Evolutionary conservation across 2,797 vertebrate genomes (phyloP).

Genomic region (Urosaurus nigricauda): DNA sequence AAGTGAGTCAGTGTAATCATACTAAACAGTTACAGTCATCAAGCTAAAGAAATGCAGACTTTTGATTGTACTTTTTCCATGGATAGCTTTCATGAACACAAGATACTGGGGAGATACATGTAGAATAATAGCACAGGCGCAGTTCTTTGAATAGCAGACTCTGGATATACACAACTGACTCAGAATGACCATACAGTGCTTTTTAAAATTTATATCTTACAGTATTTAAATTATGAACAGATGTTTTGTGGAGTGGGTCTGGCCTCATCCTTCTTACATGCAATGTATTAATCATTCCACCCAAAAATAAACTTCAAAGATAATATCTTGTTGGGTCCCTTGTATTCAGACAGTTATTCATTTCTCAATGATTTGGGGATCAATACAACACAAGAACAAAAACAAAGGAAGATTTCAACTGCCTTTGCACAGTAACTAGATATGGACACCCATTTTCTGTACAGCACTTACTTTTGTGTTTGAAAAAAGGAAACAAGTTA

Average conservation of each 20-base stretch:
- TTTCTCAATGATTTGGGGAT: constrained; percentile 54
- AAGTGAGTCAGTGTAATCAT: background rate
- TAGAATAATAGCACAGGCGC: constrained; percentile 44
- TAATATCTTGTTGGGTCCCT: constrained; percentile 70
- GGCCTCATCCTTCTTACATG: constrained; percentile 56
- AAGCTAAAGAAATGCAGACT: constrained; percentile 7
- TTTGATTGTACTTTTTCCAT: constrained; percentile 11
- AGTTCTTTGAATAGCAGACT: constrained; percentile 42
- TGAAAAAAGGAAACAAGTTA: background rate
- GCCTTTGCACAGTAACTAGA: background rate
- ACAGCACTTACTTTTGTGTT: background rate
- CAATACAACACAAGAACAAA: constrained; percentile 63
- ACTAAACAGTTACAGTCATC: constrained; percentile 7
- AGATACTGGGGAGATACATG: constrained; percentile 45
- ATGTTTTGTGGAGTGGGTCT: constrained; percentile 64
- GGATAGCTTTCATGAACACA: background rate
- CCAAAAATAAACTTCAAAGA: constrained; percentile 66
- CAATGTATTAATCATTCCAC: constrained; percentile 69
- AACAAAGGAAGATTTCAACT: constrained; percentile 27
- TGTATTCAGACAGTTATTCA: constrained; percentile 57
- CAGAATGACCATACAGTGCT: constrained; percentile 49
- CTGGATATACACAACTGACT: constrained; percentile 49
- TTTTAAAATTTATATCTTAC: constrained; percentile 49
- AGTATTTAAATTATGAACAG: constrained; percentile 73
- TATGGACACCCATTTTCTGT: background rate